phyloP scores from a whole-genome alignment of 2,888 invertebrate species.

The Pyrgus malvae region DNA sequence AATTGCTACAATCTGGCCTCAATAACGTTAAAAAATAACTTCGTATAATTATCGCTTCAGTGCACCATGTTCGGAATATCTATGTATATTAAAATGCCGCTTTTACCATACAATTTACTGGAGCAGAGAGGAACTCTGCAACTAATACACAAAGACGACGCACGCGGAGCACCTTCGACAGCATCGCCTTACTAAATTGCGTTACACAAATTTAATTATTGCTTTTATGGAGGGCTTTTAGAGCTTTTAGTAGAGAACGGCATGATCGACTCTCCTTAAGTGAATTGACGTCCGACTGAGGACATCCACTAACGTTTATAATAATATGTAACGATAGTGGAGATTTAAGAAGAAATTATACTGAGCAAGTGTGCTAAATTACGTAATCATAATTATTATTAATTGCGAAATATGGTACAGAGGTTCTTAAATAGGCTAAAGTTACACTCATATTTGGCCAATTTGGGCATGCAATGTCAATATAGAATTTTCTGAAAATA shows the following conservation, averaged over 20 bases:
- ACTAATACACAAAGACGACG: slow-evolving; percentile 33
- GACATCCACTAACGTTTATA: slow-evolving; percentile 45
- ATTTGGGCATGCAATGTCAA: no score
- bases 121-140: slow-evolving; percentile 11
- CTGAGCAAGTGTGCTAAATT: not conserved
- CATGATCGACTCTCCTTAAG: slow-evolving; percentile 77
- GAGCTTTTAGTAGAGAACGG: slow-evolving; percentile 80
- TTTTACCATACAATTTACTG: slow-evolving; percentile 7
- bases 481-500: no score
- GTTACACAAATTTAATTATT: slow-evolving; percentile 81
- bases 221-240: slow-evolving; percentile 83
- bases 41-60: no score
- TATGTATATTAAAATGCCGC: slow-evolving; percentile 9
- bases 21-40: no score
- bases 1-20: no score
- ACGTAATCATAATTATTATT: not conserved
- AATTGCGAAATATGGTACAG: no score
- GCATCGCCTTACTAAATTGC: slow-evolving; percentile 76
- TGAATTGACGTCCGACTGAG: slow-evolving; percentile 73
- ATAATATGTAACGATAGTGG: slow-evolving; percentile 13
- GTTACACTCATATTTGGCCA: no score
- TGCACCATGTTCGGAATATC: slow-evolving; percentile 4
- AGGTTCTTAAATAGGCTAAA: no score
- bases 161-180: slow-evolving; percentile 53
- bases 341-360: slow-evolving; percentile 13